These are phyloP conservation scores for Neoarius graeffei DNA, from an alignment of 2,113 vertebrate species.

Conservation along the genomic window DNA sequence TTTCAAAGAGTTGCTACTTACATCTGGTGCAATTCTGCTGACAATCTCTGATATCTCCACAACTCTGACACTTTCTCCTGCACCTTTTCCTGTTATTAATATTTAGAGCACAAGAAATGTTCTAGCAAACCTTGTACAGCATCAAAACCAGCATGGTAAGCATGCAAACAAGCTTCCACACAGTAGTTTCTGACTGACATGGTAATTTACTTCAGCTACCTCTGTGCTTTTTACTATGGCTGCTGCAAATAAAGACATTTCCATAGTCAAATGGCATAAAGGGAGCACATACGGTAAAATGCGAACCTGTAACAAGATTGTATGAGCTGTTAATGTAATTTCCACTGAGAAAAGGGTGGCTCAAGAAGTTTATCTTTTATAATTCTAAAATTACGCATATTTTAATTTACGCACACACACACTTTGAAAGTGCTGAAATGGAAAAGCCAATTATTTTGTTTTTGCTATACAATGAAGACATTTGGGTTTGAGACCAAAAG, in stretches of 20 bases:
- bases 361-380: too few relatives aligned
- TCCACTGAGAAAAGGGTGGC: too few relatives aligned
- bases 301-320: background rate
- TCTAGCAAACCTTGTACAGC: background rate
- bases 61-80: constrained; percentile 61
- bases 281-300: background rate
- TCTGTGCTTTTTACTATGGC: background rate
- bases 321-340: background rate
- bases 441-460: too few relatives aligned
- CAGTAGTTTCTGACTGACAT: background rate
- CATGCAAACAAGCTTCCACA: background rate
- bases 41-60: constrained; percentile 92
- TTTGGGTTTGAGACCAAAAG: too few relatives aligned
- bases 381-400: too few relatives aligned
- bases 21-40: constrained; percentile 91
- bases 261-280: background rate
- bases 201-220: background rate
- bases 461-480: too few relatives aligned
- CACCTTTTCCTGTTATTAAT: constrained; percentile 63
- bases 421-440: too few relatives aligned
- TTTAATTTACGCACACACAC: too few relatives aligned
- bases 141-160: background rate
- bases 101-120: background rate
- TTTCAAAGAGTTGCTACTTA: constrained; percentile 61
- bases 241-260: background rate